A percentile compares a stretch with the other conserved stretches of the same genome.
Conservation (phyloP, 2,797 vertebrate species). For the Pagetopsis macropterus region DNA sequence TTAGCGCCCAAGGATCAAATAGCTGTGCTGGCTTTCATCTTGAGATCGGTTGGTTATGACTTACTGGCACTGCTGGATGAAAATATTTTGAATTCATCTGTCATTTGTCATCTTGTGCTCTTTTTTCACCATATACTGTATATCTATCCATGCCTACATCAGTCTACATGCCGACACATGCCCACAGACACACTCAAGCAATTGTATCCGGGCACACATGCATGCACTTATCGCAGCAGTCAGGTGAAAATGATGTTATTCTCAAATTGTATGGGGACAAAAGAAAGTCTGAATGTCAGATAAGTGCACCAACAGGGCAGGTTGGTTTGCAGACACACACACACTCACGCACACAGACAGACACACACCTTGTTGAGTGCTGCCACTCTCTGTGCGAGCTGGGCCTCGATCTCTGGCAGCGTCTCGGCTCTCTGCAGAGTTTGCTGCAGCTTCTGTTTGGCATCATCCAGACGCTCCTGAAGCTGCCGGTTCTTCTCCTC, state of each 20-base stretch:
- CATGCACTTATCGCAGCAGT: slow-evolving; percentile 23
- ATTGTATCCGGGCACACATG: slow-evolving; percentile 14
- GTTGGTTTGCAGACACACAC: not conserved
- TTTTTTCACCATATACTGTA: not conserved
- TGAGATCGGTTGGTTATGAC: not conserved
- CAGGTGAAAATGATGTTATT: slow-evolving; percentile 4
- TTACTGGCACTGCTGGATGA: slow-evolving; percentile 15
- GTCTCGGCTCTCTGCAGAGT: slow-evolving; percentile 91
- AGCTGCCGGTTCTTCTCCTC: slow-evolving; percentile 94
- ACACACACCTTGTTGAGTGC: slow-evolving; percentile 88
- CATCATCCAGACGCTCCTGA: slow-evolving; percentile 92
- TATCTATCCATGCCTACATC: not conserved
- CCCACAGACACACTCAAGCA: slow-evolving; percentile 8
- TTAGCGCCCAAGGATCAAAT: slow-evolving; percentile 38
- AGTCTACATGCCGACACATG: slow-evolving; percentile 9
- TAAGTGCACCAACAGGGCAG: not conserved
- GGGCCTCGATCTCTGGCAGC: slow-evolving; percentile 92
- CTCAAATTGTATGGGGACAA: not conserved
- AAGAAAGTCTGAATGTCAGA: not conserved
- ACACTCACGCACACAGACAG: slow-evolving; percentile 1
- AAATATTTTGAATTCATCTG: slow-evolving; percentile 41
- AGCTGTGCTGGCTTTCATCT: slow-evolving; percentile 36
- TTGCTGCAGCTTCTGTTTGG: slow-evolving; percentile 91
- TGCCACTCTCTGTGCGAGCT: slow-evolving; percentile 86
- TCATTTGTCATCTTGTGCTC: slow-evolving; percentile 12